Conservation (phyloP, 2,888 invertebrate species). For the Neoaliturus tenellus region DNA sequence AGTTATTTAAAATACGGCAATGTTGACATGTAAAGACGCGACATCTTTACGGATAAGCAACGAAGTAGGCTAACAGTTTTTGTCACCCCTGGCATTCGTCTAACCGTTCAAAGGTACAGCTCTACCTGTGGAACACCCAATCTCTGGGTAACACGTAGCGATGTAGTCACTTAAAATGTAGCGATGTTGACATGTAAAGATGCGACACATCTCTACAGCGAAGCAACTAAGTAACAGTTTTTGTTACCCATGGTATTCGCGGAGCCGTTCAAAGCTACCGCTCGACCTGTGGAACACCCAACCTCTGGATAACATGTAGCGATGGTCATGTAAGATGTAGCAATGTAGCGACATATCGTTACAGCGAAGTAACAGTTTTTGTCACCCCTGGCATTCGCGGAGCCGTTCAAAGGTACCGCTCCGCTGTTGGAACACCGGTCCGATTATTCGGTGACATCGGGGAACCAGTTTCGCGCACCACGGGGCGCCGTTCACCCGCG, state of each 20-base stretch:
- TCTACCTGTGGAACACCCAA: too few relatives aligned
- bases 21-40: too few relatives aligned
- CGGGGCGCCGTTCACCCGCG: conserved; percentile 15
- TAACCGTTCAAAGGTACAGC: too few relatives aligned
- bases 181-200: too few relatives aligned
- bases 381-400: conserved; percentile 12
- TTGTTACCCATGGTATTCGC: neutral
- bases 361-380: conserved; percentile 22
- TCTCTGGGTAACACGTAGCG: neutral
- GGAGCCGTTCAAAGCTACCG: neutral
- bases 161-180: neutral
- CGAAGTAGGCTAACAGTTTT: too few relatives aligned
- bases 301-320: neutral
- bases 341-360: conserved; percentile 9
- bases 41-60: too few relatives aligned
- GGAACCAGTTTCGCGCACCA: conserved; percentile 4
- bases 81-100: too few relatives aligned
- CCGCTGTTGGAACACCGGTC: conserved; percentile 15
- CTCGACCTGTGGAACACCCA: neutral
- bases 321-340: neutral
- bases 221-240: neutral
- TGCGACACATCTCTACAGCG: too few relatives aligned
- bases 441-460: conserved; percentile 24
- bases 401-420: conserved; percentile 11
- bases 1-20: neutral